These are phyloP conservation scores for Psilanteris sp. DNA, from an alignment of 1,140 invertebrate genomes.

Conservation along the genomic window DNA sequence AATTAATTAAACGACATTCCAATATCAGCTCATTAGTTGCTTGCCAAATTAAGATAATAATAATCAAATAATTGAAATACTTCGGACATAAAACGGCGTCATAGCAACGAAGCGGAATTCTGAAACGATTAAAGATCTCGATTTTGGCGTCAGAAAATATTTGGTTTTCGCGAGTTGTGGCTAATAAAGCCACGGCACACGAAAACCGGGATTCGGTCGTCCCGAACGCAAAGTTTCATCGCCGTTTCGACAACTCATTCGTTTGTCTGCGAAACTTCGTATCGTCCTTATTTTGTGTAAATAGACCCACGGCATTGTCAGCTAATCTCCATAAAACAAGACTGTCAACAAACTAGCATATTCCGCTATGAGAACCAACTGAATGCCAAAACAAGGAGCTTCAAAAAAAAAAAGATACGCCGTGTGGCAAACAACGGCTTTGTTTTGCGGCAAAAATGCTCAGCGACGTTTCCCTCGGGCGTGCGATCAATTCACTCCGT, in stretches of 20 bases:
- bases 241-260: constrained; percentile 60
- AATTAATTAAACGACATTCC: constrained; percentile 16
- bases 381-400: constrained; percentile 21
- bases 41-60: constrained; percentile 6
- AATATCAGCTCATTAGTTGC: constrained; percentile 9
- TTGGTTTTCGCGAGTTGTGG: no score
- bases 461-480: constrained; percentile 2
- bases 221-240: constrained; percentile 42
- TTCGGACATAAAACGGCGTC: no score
- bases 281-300: constrained; percentile 49
- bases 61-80: constrained; percentile 23
- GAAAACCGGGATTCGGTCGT: constrained; percentile 31
- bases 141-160: no score
- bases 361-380: constrained; percentile 43
- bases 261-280: constrained; percentile 43
- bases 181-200: constrained; percentile 10
- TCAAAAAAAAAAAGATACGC: constrained; percentile 4
- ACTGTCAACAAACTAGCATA: constrained; percentile 60
- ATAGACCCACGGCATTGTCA: constrained; percentile 39
- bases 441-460: constrained; percentile 14
- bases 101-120: no score
- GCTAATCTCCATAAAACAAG: constrained; percentile 61
- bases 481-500: background rate
- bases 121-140: no score
- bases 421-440: constrained; percentile 32